A percentile compares a stretch with the other conserved stretches of the same genome.
Evolutionary conservation across 2,113 vertebrate species (phyloP).

Genomic region (Psammodynastes pulverulentus): DNA sequence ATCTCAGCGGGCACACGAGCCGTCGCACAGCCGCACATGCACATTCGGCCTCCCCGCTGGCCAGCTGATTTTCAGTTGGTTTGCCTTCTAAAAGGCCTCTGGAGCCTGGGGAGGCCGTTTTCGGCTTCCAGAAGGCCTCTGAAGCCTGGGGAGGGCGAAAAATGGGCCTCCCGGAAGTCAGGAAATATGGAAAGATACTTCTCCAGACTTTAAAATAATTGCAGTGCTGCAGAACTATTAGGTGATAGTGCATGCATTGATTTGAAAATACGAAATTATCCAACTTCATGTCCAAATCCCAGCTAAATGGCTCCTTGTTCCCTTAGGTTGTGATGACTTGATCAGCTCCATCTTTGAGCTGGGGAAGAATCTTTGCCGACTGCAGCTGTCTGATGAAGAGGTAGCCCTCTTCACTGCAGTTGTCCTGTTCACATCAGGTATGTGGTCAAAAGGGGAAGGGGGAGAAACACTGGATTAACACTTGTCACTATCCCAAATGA

Average conservation of each 20-base stretch:
- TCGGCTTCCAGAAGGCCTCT: no score
- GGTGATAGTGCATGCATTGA: neutral
- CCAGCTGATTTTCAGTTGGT: no score
- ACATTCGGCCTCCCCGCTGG: no score
- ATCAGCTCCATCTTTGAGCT: conserved; percentile 81
- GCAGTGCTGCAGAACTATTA: neutral
- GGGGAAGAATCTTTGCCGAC: conserved; percentile 78
- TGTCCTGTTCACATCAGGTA: conserved; percentile 85
- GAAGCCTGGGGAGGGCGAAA: no score
- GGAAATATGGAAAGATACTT: neutral
- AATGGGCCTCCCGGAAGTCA: no score
- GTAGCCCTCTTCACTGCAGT: conserved; percentile 85
- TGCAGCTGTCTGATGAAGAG: conserved; percentile 85
- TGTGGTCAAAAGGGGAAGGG: neutral
- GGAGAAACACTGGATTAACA: neutral
- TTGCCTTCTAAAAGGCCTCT: no score
- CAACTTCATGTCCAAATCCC: neutral
- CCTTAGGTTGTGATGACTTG: conserved; percentile 85
- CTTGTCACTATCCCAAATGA: neutral
- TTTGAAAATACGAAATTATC: neutral
- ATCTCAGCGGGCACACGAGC: no score
- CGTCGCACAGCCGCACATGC: no score
- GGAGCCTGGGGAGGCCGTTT: no score
- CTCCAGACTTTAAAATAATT: neutral
- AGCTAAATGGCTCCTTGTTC: neutral